phyloP scores from a whole-genome alignment of 1,140 invertebrate genomes.

The Aphelinus atriplicis region DNA sequence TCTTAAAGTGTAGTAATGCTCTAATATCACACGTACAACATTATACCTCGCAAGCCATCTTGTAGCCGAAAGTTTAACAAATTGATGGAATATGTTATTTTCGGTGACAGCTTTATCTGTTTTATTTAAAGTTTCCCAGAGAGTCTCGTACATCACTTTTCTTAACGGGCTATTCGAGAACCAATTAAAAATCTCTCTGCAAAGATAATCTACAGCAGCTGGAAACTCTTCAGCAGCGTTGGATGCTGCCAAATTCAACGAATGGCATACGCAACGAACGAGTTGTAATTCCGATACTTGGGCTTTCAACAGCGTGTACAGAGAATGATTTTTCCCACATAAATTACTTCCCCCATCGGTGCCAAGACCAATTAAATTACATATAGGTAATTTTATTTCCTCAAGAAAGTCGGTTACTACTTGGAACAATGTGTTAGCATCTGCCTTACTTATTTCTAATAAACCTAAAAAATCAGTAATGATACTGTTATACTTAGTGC shows the following conservation, averaged over 20 bases:
- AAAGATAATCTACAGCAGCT: constrained; percentile 44
- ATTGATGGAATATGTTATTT: neutral
- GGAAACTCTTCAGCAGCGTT: constrained; percentile 44
- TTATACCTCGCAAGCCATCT: constrained; percentile 14
- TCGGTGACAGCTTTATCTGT: too few relatives aligned
- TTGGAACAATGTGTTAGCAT: neutral
- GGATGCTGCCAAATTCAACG: constrained; percentile 42
- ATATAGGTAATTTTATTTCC: constrained; percentile 19
- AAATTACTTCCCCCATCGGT: constrained; percentile 40
- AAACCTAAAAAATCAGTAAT: constrained; percentile 14
- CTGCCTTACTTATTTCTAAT: constrained; percentile 10
- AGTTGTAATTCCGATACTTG: constrained; percentile 36
- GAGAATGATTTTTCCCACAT: constrained; percentile 42
- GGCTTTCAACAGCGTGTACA: constrained; percentile 41
- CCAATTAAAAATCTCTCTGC: constrained; percentile 45
- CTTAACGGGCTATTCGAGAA: constrained; percentile 35
- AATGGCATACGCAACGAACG: constrained; percentile 43
- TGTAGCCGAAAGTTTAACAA: neutral
- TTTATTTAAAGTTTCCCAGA: too few relatives aligned
- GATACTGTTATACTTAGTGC: neutral
- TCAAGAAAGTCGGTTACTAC: constrained; percentile 24
- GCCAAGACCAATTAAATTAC: constrained; percentile 34
- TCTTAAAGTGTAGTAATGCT: constrained; percentile 37
- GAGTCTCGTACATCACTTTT: too few relatives aligned
- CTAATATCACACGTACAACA: constrained; percentile 10